Conservation (phyloP, 2,888 invertebrate genomes). For the Urechis unicinctus region DNA sequence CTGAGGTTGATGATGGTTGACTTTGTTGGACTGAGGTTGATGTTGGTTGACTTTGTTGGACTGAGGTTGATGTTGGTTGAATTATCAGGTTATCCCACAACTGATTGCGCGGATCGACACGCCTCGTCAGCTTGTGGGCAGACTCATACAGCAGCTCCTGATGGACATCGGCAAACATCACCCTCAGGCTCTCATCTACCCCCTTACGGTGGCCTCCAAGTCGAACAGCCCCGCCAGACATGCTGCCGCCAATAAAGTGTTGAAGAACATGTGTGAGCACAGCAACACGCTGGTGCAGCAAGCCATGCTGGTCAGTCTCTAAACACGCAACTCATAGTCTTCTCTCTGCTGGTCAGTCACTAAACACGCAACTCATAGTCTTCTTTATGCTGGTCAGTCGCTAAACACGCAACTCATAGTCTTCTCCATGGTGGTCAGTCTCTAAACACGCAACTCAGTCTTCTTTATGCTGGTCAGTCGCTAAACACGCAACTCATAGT, state of each 20-base stretch:
- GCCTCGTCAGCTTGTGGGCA: constrained; percentile 77
- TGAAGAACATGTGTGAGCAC: constrained; percentile 93
- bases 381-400: too few species aligned
- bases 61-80: background rate
- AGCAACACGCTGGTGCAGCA: constrained; percentile 87
- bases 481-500: too few species aligned
- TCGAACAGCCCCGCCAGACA: constrained; percentile 50
- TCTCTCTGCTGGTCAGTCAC: background rate
- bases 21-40: too few species aligned
- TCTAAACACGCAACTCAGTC: too few species aligned
- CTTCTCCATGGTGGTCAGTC: too few species aligned
- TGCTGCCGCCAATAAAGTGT: constrained; percentile 86
- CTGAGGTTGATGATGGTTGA: too few species aligned
- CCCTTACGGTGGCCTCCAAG: constrained; percentile 93
- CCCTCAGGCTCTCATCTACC: constrained; percentile 93
- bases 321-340: too few species aligned
- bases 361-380: too few species aligned
- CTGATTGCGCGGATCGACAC: constrained; percentile 97
- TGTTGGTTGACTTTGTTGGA: background rate
- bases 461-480: too few species aligned
- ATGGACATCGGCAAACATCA: constrained; percentile 96
- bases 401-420: too few species aligned
- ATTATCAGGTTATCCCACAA: constrained; percentile 83
- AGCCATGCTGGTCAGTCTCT: constrained; percentile 75
- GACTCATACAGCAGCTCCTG: constrained; percentile 83